A percentile compares a stretch with the other conserved stretches of the same genome.
These are phyloP conservation scores for Mechanitis messenoides DNA, from an alignment of 2,888 invertebrate genomes.

Conservation along the genomic window DNA sequence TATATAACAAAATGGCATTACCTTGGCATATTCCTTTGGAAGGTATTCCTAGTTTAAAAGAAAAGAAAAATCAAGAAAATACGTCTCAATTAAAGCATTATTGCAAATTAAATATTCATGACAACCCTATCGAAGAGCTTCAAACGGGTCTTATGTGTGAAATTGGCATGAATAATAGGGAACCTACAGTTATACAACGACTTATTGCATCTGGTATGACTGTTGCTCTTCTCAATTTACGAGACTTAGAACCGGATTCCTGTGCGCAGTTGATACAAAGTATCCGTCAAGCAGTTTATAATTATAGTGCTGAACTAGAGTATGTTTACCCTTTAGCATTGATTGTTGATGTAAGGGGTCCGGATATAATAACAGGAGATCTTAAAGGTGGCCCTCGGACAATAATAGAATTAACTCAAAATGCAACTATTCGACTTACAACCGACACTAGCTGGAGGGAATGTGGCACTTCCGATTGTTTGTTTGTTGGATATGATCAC, in stretches of 20 bases:
- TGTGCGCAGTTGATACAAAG: slow-evolving; percentile 65
- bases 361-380: slow-evolving; percentile 63
- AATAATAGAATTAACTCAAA: slow-evolving; percentile 53
- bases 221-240: slow-evolving; percentile 62
- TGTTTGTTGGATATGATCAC: slow-evolving; percentile 74
- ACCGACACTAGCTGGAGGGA: slow-evolving; percentile 73
- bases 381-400: slow-evolving; percentile 57
- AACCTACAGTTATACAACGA: slow-evolving; percentile 59
- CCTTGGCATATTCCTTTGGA: slow-evolving; percentile 69
- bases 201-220: slow-evolving; percentile 70
- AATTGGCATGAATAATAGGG: slow-evolving; percentile 55
- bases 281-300: slow-evolving; percentile 66
- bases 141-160: slow-evolving; percentile 70
- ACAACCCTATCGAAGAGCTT: slow-evolving; percentile 60
- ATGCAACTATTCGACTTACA: slow-evolving; percentile 64
- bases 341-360: slow-evolving; percentile 59
- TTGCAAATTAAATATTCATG: slow-evolving; percentile 53
- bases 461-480: slow-evolving; percentile 71
- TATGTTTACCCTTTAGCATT: slow-evolving; percentile 70
- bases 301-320: slow-evolving; percentile 66
- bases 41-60: slow-evolving; percentile 42
- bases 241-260: slow-evolving; percentile 60
- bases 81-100: slow-evolving; percentile 56
- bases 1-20: slow-evolving; percentile 45
- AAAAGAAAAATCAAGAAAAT: slow-evolving; percentile 36